Conservation (phyloP, 2,797 vertebrate genomes). For the Scolopax bukidnonensis region DNA sequence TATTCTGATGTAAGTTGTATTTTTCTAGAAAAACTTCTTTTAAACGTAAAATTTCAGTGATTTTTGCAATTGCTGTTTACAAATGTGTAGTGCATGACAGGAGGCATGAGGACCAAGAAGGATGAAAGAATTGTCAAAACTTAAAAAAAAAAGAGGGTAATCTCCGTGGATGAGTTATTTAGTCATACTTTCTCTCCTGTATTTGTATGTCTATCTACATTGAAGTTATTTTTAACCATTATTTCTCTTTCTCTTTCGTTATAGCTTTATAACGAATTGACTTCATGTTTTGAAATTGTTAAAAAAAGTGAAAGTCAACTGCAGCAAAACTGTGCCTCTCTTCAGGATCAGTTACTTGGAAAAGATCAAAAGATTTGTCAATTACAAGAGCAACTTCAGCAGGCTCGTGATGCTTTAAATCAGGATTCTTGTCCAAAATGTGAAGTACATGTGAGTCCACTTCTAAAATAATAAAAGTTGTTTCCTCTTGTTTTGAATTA, state of each 20-base stretch:
- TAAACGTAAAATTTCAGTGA: background rate
- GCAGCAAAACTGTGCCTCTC: slow-evolving; percentile 80
- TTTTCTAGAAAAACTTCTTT: background rate
- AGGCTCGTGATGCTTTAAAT: slow-evolving; percentile 49
- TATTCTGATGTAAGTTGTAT: background rate
- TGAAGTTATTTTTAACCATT: background rate
- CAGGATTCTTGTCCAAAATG: slow-evolving; percentile 73
- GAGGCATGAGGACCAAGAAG: background rate
- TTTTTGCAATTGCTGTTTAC: background rate
- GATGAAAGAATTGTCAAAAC: background rate
- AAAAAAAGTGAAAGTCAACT: slow-evolving; percentile 85
- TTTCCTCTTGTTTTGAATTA: background rate
- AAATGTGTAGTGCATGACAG: background rate
- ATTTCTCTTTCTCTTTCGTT: background rate
- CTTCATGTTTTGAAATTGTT: slow-evolving; percentile 86
- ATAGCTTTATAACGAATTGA: slow-evolving; percentile 91
- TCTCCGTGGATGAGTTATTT: background rate
- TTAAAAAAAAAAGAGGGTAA: background rate
- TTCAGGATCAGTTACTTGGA: slow-evolving; percentile 82
- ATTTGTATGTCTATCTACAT: background rate
- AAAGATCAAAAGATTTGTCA: slow-evolving; percentile 84
- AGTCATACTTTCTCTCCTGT: background rate
- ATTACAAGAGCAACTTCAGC: slow-evolving; percentile 83
- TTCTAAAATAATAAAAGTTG: background rate
- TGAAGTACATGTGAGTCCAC: slow-evolving; percentile 78